phyloP scores from a whole-genome alignment of 2,888 invertebrate genomes.

The Cosmia trapezina region DNA sequence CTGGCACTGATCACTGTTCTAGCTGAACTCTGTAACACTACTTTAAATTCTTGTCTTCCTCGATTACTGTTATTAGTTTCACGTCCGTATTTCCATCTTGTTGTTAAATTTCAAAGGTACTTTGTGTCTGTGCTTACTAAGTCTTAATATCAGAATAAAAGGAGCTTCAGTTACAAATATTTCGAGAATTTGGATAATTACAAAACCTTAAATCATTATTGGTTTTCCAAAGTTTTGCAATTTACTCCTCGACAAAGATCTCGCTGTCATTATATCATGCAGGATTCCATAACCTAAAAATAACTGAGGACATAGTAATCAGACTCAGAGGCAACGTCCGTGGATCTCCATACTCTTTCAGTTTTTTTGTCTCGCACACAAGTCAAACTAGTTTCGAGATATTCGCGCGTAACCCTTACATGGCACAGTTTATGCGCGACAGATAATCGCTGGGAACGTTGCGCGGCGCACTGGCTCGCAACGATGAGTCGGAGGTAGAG shows the following conservation, averaged over 20 bases:
- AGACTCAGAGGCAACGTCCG: conserved; percentile 37
- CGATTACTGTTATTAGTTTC: conserved; percentile 21
- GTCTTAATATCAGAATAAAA: conserved; percentile 11
- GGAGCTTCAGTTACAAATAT: background rate
- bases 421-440: conserved; percentile 57
- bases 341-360: conserved; percentile 42
- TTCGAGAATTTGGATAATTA: background rate
- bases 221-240: background rate
- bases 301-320: conserved; percentile 46
- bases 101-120: conserved; percentile 1
- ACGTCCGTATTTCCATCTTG: conserved; percentile 7
- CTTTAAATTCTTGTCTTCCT: conserved; percentile 32
- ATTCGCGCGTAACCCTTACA: conserved; percentile 63
- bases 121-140: background rate
- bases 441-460: conserved; percentile 54
- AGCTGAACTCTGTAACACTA: conserved; percentile 18
- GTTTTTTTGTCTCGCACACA: conserved; percentile 56
- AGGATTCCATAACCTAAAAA: conserved; percentile 34
- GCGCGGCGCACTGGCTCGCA: conserved; percentile 28
- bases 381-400: conserved; percentile 67
- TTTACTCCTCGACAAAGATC: background rate
- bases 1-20: conserved; percentile 32
- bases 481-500: background rate
- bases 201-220: too few relatives aligned
- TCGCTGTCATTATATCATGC: conserved; percentile 24